phyloP scores from a whole-genome alignment of 2,113 vertebrate species.

The Rhegmatorhina hoffmannsi region DNA sequence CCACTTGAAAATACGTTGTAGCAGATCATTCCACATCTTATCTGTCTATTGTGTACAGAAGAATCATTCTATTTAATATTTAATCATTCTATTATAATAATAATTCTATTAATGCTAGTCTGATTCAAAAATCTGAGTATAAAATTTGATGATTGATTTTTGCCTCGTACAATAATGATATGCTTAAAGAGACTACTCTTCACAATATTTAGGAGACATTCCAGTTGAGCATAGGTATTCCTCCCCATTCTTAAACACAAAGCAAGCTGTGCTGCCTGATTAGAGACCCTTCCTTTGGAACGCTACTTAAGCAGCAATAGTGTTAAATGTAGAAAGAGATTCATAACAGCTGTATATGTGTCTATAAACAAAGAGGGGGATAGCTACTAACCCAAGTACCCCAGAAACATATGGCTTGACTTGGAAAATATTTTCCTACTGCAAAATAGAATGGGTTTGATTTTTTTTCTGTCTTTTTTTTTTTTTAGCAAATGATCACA shows the following conservation, averaged over 20 bases:
- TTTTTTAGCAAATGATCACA: constrained; percentile 21
- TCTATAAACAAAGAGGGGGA: background rate
- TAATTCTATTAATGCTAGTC: background rate
- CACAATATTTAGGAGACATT: background rate
- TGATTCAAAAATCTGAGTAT: background rate
- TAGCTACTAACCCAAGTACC: background rate
- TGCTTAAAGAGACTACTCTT: background rate
- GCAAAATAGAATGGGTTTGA: background rate
- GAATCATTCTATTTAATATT: background rate
- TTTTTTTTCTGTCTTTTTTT: background rate
- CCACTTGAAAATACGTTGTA: background rate
- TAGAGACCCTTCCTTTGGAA: background rate
- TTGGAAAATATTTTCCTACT: background rate
- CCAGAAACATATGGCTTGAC: background rate
- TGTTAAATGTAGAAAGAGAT: background rate
- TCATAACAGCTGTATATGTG: background rate
- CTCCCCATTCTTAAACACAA: background rate
- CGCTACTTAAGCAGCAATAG: background rate
- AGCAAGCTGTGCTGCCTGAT: background rate
- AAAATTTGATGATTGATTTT: background rate
- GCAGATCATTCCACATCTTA: background rate
- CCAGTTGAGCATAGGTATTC: background rate
- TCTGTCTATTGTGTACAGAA: background rate
- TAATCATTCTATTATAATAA: background rate
- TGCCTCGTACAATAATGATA: background rate